A percentile compares a stretch with the other conserved stretches of the same genome.
Conservation (phyloP, 64 coral and sea anemone genomes). For the Acropora yongei region DNA sequence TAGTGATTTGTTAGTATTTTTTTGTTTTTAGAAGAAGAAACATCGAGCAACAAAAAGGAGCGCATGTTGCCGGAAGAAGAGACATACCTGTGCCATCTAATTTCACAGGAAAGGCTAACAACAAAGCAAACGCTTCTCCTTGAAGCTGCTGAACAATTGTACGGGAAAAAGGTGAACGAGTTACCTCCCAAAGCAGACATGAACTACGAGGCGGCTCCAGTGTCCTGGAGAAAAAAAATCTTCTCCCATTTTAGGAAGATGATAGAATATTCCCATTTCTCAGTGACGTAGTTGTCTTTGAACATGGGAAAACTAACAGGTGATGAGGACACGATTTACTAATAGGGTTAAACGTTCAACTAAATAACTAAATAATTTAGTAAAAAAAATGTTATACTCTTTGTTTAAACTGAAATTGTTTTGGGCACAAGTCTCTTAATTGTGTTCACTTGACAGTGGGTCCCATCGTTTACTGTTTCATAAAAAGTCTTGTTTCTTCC, state of each 20-base stretch:
- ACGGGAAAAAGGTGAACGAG: background rate
- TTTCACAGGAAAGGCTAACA: background rate
- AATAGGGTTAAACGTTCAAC: no score
- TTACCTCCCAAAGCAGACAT: background rate
- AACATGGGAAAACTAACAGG: slow-evolving; percentile 4
- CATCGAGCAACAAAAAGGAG: background rate
- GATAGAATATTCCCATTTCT: background rate
- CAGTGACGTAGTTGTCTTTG: background rate
- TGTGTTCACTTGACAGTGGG: no score
- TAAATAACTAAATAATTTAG: no score
- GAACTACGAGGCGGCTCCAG: slow-evolving; percentile 5
- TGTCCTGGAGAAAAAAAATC: slow-evolving; percentile 10
- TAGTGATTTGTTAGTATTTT: background rate
- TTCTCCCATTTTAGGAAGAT: no score
- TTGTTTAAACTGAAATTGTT: no score
- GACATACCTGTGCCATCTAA: background rate
- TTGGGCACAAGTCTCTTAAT: no score
- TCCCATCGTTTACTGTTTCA: no score
- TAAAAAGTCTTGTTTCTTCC: no score
- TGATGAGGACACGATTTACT: background rate
- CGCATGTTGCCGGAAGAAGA: background rate
- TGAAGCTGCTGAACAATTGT: background rate
- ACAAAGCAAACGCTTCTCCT: background rate
- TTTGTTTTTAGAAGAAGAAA: background rate
- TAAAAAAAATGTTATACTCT: no score